These are phyloP conservation scores for Noturus placidus DNA, from an alignment of 2,113 vertebrate genomes.

Conservation along the genomic window DNA sequence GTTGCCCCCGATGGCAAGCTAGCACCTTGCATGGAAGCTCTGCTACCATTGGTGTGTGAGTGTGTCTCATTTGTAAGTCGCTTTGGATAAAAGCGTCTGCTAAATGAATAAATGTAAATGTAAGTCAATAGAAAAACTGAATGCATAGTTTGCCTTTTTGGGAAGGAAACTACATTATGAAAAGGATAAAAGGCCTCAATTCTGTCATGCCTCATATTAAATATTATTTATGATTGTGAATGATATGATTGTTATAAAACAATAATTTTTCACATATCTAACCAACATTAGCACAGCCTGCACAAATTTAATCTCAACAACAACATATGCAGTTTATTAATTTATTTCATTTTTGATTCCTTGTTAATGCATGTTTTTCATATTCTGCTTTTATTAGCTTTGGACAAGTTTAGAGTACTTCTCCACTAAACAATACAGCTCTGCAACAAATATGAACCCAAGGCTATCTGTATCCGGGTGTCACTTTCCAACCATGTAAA, in stretches of 20 bases:
- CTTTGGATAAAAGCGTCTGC: too few species aligned
- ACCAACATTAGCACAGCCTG: neutral
- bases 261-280: neutral
- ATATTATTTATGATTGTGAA: neutral
- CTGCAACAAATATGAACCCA: neutral
- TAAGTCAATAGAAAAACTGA: neutral
- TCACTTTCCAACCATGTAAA: neutral
- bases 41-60: too few species aligned
- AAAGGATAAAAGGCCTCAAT: neutral
- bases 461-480: neutral
- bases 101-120: too few species aligned
- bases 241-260: neutral
- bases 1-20: too few species aligned
- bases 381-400: neutral
- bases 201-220: neutral
- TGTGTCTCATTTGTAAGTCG: too few species aligned
- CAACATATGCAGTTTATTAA: neutral
- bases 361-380: neutral
- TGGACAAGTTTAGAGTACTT: neutral
- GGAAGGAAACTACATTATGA: neutral
- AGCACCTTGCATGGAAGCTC: too few species aligned
- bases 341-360: neutral
- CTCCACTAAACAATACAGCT: neutral
- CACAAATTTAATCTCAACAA: neutral
- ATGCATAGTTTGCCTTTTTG: neutral